These are phyloP conservation scores for Xylota sylvarum DNA, from an alignment of 2,888 invertebrate species.

Conservation along the genomic window DNA sequence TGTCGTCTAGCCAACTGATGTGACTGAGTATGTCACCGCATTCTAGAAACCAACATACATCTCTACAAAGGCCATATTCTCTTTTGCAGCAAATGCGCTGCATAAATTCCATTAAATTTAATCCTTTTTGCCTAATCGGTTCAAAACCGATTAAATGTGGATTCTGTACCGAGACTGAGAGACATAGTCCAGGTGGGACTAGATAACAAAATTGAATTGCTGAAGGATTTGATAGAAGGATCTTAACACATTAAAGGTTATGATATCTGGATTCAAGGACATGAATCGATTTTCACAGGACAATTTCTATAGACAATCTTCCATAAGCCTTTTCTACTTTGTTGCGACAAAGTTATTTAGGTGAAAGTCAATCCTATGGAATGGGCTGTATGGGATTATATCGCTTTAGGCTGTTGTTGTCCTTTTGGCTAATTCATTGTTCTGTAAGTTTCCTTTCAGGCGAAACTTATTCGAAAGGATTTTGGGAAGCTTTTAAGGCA, in stretches of 20 bases:
- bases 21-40: conserved; percentile 25
- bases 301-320: neutral
- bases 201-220: conserved; percentile 37
- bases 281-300: conserved; percentile 43
- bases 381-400: neutral
- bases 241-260: conserved; percentile 25
- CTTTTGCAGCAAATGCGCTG: neutral
- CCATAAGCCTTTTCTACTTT: neutral
- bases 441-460: conserved; percentile 1
- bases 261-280: conserved; percentile 17
- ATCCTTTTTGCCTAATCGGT: conserved; percentile 54
- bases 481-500: neutral
- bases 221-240: neutral
- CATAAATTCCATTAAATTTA: conserved; percentile 62
- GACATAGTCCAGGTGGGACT: neutral
- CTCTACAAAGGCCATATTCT: too few relatives aligned
- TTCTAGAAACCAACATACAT: conserved; percentile 18
- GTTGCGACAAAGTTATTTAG: neutral
- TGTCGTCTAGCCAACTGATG: conserved; percentile 52
- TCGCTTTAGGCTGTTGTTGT: neutral
- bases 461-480: neutral
- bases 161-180: conserved; percentile 1
- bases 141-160: conserved; percentile 51
- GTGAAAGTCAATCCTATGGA: neutral
- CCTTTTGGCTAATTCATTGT: neutral